Evolutionary conservation across 2,113 vertebrate genomes (phyloP).

Genomic region (Rhinoptilus africanus): DNA sequence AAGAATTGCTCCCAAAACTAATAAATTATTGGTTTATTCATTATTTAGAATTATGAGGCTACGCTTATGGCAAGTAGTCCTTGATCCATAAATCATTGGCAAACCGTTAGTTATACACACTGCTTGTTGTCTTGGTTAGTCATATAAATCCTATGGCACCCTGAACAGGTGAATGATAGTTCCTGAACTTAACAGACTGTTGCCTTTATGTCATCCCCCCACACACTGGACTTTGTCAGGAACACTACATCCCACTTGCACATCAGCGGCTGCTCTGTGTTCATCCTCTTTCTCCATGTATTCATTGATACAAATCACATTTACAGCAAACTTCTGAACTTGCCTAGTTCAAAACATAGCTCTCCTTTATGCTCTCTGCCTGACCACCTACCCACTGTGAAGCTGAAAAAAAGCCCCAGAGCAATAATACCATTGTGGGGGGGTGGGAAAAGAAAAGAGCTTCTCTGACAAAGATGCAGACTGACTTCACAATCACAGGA

Average conservation of each 20-base stretch:
- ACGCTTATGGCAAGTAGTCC: background rate
- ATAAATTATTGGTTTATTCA: background rate
- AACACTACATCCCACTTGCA: background rate
- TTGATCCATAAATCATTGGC: slow-evolving; percentile 21
- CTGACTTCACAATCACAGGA: background rate
- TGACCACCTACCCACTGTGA: background rate
- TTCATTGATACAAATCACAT: background rate
- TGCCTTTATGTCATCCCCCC: background rate
- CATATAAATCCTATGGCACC: background rate
- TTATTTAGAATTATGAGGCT: slow-evolving; percentile 14
- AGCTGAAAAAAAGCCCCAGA: background rate
- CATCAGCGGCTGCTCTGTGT: background rate
- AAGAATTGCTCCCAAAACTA: background rate
- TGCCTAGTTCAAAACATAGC: background rate
- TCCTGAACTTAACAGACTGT: background rate
- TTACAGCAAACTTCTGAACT: background rate
- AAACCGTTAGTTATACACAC: background rate
- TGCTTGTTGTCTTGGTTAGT: background rate
- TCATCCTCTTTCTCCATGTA: background rate
- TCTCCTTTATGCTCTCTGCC: background rate
- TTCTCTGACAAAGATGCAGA: background rate
- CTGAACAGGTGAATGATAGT: background rate
- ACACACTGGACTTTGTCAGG: background rate
- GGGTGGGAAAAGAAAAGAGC: background rate
- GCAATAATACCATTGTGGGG: background rate